Conservation (phyloP, 2,113 vertebrate species). For the Myodes glareolus region DNA sequence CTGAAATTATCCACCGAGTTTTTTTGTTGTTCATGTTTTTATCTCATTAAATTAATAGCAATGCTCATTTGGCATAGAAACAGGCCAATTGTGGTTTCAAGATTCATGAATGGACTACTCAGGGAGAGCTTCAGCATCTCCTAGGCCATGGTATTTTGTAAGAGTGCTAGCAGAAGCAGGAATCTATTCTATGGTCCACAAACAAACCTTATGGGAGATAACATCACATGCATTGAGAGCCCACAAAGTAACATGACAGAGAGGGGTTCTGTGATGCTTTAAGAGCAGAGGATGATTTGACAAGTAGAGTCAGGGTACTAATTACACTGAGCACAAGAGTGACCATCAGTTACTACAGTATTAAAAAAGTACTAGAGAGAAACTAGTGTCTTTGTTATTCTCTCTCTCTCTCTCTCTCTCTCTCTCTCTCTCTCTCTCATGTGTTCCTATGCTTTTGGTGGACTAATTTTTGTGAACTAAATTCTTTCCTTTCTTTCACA, state of each 20-base stretch:
- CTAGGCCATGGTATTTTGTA: no score
- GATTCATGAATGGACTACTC: background rate
- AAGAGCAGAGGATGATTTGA: background rate
- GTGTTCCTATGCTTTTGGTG: no score
- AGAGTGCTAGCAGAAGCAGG: no score
- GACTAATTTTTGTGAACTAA: no score
- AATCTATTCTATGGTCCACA: background rate
- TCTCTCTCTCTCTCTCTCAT: no score
- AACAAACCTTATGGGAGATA: background rate
- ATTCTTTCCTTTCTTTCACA: background rate
- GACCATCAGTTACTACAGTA: background rate
- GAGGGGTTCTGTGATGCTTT: background rate
- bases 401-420: no score
- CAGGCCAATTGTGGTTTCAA: background rate
- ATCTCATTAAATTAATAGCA: background rate
- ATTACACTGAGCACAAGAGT: background rate
- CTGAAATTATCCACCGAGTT: background rate
- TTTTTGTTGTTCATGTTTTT: background rate
- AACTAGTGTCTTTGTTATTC: background rate
- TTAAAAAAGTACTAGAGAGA: background rate
- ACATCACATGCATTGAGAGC: background rate
- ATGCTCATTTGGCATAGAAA: background rate
- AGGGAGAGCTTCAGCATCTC: background rate
- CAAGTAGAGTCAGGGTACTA: background rate
- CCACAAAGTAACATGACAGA: background rate